These are phyloP conservation scores for Drosophila orosa DNA, from an alignment of 1,140 invertebrate species.

Conservation along the genomic window DNA sequence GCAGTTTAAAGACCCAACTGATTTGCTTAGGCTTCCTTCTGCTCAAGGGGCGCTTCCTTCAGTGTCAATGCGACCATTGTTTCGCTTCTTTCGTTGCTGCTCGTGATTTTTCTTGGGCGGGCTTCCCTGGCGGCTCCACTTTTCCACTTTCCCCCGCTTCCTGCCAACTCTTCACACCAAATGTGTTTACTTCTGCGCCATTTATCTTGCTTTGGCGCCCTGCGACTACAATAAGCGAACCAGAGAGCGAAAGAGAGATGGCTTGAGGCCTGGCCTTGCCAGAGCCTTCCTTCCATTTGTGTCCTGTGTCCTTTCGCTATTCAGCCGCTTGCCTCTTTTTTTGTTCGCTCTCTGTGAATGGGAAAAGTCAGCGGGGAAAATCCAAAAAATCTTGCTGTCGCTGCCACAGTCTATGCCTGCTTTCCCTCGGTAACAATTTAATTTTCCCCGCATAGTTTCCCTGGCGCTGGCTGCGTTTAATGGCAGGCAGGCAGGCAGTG, in stretches of 20 bases:
- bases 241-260: not conserved
- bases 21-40: not conserved
- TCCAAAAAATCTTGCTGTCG: constrained; percentile 41
- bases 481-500: constrained; percentile 31
- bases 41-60: constrained; percentile 18
- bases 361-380: constrained; percentile 50
- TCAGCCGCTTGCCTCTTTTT: constrained; percentile 17
- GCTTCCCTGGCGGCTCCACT: constrained; percentile 20
- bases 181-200: constrained; percentile 78
- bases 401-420: constrained; percentile 7
- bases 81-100: constrained; percentile 47
- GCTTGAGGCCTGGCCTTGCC: constrained; percentile 24
- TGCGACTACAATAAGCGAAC: constrained; percentile 55
- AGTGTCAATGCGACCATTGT: constrained; percentile 62
- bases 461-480: constrained; percentile 33
- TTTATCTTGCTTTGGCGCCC: constrained; percentile 79
- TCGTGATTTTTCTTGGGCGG: constrained; percentile 58
- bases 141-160: constrained; percentile 25
- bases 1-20: not conserved
- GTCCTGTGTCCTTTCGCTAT: constrained; percentile 21
- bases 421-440: constrained; percentile 40
- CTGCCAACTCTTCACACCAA: constrained; percentile 66
- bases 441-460: constrained; percentile 46
- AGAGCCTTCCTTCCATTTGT: constrained; percentile 40
- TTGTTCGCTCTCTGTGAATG: constrained; percentile 5